Conservation (phyloP, 2,888 invertebrate genomes). For the Protophormia terraenovae region DNA sequence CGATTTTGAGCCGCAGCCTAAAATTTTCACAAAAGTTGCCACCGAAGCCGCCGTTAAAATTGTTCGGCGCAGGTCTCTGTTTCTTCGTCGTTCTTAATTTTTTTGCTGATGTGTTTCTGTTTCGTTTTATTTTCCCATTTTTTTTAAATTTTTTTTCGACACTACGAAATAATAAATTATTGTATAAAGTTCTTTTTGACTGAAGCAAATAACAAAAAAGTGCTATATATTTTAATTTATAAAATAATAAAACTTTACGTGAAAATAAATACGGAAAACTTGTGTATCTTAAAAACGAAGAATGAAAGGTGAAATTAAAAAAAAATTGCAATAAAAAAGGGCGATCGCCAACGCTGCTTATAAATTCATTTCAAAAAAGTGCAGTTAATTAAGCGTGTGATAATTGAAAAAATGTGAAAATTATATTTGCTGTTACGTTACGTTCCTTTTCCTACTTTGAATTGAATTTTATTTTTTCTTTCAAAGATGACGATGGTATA, state of each 20-base stretch:
- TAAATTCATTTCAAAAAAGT: neutral
- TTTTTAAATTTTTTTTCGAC: constrained; percentile 58
- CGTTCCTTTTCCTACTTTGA: constrained; percentile 11
- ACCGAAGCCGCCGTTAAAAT: too few species aligned
- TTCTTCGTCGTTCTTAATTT: constrained; percentile 51
- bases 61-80: too few species aligned
- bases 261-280: neutral
- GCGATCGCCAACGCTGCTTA: constrained; percentile 2
- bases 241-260: neutral
- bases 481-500: constrained; percentile 36
- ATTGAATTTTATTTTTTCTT: constrained; percentile 5
- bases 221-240: constrained; percentile 6
- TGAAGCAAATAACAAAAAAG: neutral
- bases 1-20: too few species aligned
- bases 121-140: constrained; percentile 64
- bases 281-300: neutral
- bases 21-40: too few species aligned
- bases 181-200: constrained; percentile 47
- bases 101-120: constrained; percentile 69
- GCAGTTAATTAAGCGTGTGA: neutral
- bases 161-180: constrained; percentile 39
- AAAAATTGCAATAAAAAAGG: constrained; percentile 16
- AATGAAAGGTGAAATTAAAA: constrained; percentile 12
- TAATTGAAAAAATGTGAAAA: neutral
- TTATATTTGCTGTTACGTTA: neutral